Percentiles rank a stretch among this genome's conserved stretches.
Evolutionary conservation across 2,888 invertebrate species (phyloP).

Genomic region (Cheilosia vulpina): DNA sequence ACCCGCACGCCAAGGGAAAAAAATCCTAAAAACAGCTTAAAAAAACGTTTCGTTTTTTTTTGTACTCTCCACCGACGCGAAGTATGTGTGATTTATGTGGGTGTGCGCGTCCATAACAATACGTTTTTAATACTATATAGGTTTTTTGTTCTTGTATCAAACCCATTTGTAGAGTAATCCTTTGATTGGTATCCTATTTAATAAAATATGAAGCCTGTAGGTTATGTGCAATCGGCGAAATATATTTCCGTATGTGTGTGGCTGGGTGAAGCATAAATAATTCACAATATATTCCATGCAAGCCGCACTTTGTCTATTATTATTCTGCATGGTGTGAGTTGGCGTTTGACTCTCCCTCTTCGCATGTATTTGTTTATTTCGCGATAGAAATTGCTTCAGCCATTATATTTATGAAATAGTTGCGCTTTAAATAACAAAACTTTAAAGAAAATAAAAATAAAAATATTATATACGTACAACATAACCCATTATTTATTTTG

Average conservation of each 20-base stretch:
- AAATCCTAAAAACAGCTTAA: conserved; percentile 34
- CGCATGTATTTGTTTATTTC: background rate
- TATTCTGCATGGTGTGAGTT: conserved; percentile 20
- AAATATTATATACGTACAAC: background rate
- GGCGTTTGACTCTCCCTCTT: conserved; percentile 4
- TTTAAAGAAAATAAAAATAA: too few species aligned
- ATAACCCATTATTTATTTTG: conserved; percentile 55
- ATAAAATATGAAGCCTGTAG: conserved; percentile 49
- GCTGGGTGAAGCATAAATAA: conserved; percentile 10
- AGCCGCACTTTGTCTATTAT: conserved; percentile 41
- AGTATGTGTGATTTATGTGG: conserved; percentile 44
- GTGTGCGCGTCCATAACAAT: conserved; percentile 32
- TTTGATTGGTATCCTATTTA: conserved; percentile 62
- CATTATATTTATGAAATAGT: conserved; percentile 20
- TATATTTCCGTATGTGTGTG: conserved; percentile 14
- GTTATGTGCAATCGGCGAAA: conserved; percentile 11
- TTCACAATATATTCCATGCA: conserved; percentile 5
- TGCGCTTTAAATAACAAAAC: background rate
- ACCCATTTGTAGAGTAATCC: conserved; percentile 46
- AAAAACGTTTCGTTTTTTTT: conserved; percentile 13
- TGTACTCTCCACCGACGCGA: background rate
- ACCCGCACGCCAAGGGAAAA: background rate
- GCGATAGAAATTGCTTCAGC: conserved; percentile 24
- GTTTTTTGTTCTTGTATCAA: conserved; percentile 9
- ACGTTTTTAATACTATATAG: conserved; percentile 30